phyloP scores from a whole-genome alignment of 2,113 vertebrate genomes.

The Notarius quadriscutis region DNA sequence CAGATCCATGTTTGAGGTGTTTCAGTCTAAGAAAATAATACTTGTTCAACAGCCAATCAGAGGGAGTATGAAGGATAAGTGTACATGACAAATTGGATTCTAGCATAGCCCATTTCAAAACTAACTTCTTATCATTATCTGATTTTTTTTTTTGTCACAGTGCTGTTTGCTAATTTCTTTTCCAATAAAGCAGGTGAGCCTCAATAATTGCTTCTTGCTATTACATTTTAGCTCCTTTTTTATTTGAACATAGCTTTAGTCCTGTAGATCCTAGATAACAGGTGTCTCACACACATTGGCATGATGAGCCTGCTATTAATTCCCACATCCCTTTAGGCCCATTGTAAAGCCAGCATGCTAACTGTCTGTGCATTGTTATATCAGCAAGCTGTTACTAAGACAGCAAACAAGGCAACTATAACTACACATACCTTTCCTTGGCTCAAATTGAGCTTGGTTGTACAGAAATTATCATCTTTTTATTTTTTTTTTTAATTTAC shows the following conservation, averaged over 20 bases:
- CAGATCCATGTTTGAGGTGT: background rate
- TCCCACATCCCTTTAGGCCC: constrained; percentile 12
- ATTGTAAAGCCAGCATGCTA: constrained; percentile 51
- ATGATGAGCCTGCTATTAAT: constrained; percentile 25
- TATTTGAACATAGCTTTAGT: constrained; percentile 29
- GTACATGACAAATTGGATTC: background rate
- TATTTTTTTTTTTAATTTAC: background rate
- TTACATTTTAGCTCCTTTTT: background rate
- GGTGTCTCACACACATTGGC: constrained; percentile 44
- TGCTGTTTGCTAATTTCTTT: background rate
- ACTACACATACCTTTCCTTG: background rate
- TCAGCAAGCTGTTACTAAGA: constrained; percentile 46
- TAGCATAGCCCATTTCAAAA: background rate
- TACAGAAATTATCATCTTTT: background rate
- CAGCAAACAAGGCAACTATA: constrained; percentile 25
- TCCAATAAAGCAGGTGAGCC: background rate
- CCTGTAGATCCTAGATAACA: constrained; percentile 33
- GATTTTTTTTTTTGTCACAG: background rate
- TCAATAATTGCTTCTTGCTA: background rate
- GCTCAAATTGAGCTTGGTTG: background rate
- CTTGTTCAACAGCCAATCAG: background rate
- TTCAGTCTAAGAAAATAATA: background rate
- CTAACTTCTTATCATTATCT: background rate
- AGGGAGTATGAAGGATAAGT: background rate
- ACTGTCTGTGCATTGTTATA: constrained; percentile 46